Base-by-base conservation (phyloP, 2,797 vertebrate genomes). In the Anabas testudineus region DNA sequence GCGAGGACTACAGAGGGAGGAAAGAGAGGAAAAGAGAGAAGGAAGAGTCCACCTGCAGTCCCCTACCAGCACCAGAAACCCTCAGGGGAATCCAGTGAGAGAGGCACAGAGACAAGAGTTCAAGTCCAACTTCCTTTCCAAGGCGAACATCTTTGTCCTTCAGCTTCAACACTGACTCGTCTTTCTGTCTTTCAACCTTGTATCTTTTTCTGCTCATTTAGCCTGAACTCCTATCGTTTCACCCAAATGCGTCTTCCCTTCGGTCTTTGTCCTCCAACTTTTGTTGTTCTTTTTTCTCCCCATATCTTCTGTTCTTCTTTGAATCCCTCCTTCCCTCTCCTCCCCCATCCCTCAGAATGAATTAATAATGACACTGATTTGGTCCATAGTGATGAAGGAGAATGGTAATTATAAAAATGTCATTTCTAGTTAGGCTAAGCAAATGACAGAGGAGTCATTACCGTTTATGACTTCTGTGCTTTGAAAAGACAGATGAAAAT, bases 371-470 rank as follows among this genome's bases (percentile, higher is more conserved):
- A 84, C 76, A 87, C 74, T 79, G 63, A 71, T 82, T 83, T 84
- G 68, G 76, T 80, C 81, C 82, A 73, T 76, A 78, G 68, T 81
- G 82, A 70, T 71, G 79, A 77, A 76, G 80, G 51, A 67, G 80
- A 86, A 88, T 80, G 75, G 82, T 81, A 91, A 93, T 93, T 90
- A 92, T 87, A 83, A 87, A 90, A 90, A 84, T 83, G 86, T 92
- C 91, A 91, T 70, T 90, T 82, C 76, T 77, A 74, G 85, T 92
- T 90, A 88, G 74, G 77, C 49, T 54, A 49, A 45, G 36, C 67
- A 68, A 81, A 81, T 34, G 63, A 72, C 78, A 87, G 71, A 77
- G 67, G 74, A 76, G 71, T 69, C 52, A 47, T 69, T 76, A 81
- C 66, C 46, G 71, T 62, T 60, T 22, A 34, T 71, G 77, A 79